These are phyloP conservation scores for Sipunculus nudus DNA, from an alignment of 2,888 invertebrate genomes.

Conservation along the genomic window DNA sequence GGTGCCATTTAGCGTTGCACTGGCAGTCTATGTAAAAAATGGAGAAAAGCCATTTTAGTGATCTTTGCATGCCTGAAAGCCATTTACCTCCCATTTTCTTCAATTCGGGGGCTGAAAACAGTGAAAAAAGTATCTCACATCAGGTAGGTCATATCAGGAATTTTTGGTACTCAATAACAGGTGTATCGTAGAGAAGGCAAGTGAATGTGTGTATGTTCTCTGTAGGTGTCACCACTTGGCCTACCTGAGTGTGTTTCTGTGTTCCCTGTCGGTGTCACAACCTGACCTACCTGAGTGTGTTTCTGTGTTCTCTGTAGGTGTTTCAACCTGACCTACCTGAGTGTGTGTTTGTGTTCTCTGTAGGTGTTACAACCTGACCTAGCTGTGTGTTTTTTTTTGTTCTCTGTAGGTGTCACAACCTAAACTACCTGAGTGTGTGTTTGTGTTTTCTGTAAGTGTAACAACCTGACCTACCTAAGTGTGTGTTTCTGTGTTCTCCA, in stretches of 20 bases:
- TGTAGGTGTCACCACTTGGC: constrained; percentile 55
- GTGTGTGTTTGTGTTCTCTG: constrained; percentile 59
- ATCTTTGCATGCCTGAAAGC: too few species aligned
- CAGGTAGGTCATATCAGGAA: too few species aligned
- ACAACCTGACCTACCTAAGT: constrained; percentile 59
- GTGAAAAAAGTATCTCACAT: too few species aligned
- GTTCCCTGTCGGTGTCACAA: constrained; percentile 59
- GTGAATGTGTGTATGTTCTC: too few species aligned
- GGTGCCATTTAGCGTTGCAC: too few species aligned
- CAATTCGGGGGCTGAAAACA: too few species aligned
- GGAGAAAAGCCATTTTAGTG: too few species aligned
- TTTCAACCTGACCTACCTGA: constrained; percentile 59
- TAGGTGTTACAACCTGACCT: constrained; percentile 61
- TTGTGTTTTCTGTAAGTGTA: constrained; percentile 54
- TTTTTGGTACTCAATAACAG: too few species aligned
- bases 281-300: constrained; percentile 60
- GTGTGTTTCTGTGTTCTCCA: constrained; percentile 59
- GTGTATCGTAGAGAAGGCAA: too few species aligned
- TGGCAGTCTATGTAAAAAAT: too few species aligned
- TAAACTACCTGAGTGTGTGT: constrained; percentile 62
- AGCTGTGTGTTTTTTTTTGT: constrained; percentile 63
- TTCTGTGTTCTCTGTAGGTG: constrained; percentile 66
- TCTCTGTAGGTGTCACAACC: constrained; percentile 54
- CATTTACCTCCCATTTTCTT: too few species aligned
- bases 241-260: constrained; percentile 63